Conservation (phyloP, 1,140 invertebrate species). For the Myzus persicae region DNA sequence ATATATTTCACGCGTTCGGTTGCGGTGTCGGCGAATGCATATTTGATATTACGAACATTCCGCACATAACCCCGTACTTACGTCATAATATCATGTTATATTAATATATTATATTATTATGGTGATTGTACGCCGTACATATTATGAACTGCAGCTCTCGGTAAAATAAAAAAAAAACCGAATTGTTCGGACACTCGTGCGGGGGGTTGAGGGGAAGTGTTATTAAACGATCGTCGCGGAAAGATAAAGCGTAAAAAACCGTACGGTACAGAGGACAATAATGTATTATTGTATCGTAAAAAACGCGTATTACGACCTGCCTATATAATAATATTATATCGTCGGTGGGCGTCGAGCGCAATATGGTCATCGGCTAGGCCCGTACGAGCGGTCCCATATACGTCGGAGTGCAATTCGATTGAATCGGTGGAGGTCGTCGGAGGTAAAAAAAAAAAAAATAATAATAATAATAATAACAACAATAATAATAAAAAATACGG, state of each 20-base stretch:
- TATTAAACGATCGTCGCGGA: neutral
- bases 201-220: neutral
- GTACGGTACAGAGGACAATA: neutral
- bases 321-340: neutral
- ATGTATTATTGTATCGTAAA: neutral
- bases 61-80: neutral
- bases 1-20: neutral
- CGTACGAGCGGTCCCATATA: neutral
- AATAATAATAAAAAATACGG: neutral
- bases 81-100: too few relatives aligned
- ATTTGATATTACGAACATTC: neutral
- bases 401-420: neutral
- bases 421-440: neutral
- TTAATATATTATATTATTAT: neutral
- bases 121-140: neutral
- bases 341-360: neutral
- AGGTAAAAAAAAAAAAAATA: neutral
- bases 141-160: neutral
- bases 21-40: neutral
- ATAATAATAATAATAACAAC: neutral
- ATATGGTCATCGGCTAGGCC: neutral
- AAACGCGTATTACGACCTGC: neutral
- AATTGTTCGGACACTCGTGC: neutral
- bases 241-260: conserved; percentile 3
- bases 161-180: neutral